A percentile compares a stretch with the other conserved stretches of the same genome.
phyloP scores from a whole-genome alignment of 2,797 vertebrate species.

The Falco rusticolus region DNA sequence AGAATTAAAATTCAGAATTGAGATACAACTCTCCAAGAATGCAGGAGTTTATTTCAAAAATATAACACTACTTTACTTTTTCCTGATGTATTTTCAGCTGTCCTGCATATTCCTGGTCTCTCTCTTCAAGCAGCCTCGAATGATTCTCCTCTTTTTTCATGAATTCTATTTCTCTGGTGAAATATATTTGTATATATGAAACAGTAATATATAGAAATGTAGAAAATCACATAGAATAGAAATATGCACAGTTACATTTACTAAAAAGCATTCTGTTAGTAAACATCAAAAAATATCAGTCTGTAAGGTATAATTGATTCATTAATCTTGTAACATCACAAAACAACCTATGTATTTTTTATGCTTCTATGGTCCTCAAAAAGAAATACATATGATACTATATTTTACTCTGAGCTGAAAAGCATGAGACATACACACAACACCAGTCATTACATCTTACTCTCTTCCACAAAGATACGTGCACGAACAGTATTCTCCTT shows the following conservation, averaged over 20 bases:
- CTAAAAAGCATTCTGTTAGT: neutral
- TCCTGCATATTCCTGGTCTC: constrained; percentile 83
- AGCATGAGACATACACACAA: neutral
- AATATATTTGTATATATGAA: neutral
- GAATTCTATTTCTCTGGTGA: constrained; percentile 88
- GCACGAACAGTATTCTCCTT: neutral
- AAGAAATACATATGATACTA: neutral
- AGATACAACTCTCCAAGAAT: neutral
- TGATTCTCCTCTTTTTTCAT: constrained; percentile 89
- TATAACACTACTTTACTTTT: constrained; percentile 76
- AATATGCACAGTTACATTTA: neutral
- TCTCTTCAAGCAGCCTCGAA: constrained; percentile 84
- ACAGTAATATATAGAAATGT: neutral
- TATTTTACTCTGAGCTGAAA: neutral
- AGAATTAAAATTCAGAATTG: constrained; percentile 38
- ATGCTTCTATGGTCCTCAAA: neutral
- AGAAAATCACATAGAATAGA: neutral
- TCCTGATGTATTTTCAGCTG: constrained; percentile 83
- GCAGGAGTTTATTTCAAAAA: neutral
- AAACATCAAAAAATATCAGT: neutral
- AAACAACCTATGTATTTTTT: neutral
- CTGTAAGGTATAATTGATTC: neutral
- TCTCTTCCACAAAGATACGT: neutral
- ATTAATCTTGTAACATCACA: neutral
- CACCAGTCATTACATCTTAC: neutral